Evolutionary conservation across 2,888 invertebrate genomes (phyloP).

Genomic region (Leptothorax acervorum): DNA sequence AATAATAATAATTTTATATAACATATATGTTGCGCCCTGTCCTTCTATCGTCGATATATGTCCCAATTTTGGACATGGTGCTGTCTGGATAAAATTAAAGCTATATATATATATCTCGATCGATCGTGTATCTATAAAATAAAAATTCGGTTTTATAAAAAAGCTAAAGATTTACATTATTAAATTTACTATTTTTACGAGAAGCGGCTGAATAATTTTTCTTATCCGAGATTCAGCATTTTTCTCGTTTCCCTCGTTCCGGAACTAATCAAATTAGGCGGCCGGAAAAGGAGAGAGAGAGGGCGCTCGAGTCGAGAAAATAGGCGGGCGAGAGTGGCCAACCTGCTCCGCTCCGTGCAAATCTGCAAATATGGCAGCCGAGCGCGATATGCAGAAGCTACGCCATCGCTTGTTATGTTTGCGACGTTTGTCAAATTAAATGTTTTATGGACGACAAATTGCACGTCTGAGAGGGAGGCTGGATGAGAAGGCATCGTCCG

Average conservation of each 20-base stretch:
- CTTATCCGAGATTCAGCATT: too few relatives aligned
- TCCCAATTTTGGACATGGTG: too few relatives aligned
- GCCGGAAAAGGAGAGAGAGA: neutral
- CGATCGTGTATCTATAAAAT: too few relatives aligned
- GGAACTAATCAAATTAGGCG: neutral
- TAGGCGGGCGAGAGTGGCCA: slow-evolving; percentile 59
- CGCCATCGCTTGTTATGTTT: slow-evolving; percentile 49
- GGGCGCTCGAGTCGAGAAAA: slow-evolving; percentile 45
- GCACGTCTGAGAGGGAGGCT: neutral
- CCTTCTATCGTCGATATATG: too few relatives aligned
- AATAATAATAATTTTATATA: too few relatives aligned
- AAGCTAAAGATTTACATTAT: too few relatives aligned
- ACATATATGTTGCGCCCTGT: too few relatives aligned
- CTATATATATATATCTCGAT: too few relatives aligned
- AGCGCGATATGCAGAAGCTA: neutral
- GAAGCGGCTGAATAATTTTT: too few relatives aligned
- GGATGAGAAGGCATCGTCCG: neutral
- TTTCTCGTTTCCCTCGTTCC: neutral
- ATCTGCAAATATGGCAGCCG: slow-evolving; percentile 30
- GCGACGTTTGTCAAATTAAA: slow-evolving; percentile 26
- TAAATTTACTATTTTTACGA: too few relatives aligned
- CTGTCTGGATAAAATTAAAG: too few relatives aligned
- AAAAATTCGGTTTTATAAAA: too few relatives aligned
- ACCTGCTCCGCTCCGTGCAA: neutral
- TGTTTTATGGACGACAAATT: neutral